A percentile compares a stretch with the other conserved stretches of the same genome.
Conservation (phyloP, 2,888 invertebrate species). For the Meganola albula region DNA sequence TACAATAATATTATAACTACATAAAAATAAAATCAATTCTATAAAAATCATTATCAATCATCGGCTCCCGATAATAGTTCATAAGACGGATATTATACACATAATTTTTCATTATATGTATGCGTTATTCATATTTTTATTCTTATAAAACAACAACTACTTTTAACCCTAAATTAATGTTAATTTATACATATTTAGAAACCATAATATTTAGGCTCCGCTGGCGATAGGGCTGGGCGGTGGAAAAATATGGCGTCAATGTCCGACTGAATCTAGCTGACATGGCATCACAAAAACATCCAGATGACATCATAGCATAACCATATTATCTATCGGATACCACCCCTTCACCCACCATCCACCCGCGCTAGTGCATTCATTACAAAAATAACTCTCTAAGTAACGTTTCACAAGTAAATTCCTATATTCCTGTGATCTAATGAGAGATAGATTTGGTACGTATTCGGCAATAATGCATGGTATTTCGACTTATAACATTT, state of each 20-base stretch:
- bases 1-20: conserved; percentile 59
- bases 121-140: conserved; percentile 65
- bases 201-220: conserved; percentile 61
- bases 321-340: too few species aligned
- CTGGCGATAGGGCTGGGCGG: conserved; percentile 31
- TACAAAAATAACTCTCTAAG: conserved; percentile 63
- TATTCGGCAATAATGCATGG: too few species aligned
- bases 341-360: conserved; percentile 3
- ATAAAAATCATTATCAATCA: conserved; percentile 73
- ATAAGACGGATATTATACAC: conserved; percentile 76
- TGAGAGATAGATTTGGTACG: too few species aligned
- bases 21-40: conserved; percentile 72
- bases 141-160: conserved; percentile 77
- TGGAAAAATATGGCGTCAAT: conserved; percentile 9
- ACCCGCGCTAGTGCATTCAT: conserved; percentile 43
- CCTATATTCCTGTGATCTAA: too few species aligned
- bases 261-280: background rate
- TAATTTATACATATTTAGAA: conserved; percentile 55
- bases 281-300: background rate
- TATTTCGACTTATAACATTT: too few species aligned
- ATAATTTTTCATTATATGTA: conserved; percentile 70
- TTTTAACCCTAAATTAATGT: conserved; percentile 60
- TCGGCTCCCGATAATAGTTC: conserved; percentile 63
- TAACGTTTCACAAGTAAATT: conserved; percentile 43
- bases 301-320: too few species aligned